phyloP scores from a whole-genome alignment of 1,140 invertebrate genomes.

The Lucilia cuprina region DNA sequence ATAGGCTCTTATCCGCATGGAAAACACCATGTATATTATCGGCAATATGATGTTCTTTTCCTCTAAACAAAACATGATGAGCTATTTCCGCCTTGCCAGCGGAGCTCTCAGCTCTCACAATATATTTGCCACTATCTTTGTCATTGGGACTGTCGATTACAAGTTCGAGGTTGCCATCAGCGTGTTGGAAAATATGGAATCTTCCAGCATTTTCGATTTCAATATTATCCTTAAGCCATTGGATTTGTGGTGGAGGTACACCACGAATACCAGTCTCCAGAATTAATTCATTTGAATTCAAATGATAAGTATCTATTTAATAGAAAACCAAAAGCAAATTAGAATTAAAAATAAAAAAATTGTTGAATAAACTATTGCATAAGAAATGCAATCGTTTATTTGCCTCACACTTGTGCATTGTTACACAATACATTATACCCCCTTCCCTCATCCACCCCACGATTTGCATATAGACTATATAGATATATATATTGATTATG shows the following conservation, averaged over 20 bases:
- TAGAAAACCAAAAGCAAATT: conserved; percentile 33
- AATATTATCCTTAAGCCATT: conserved; percentile 84
- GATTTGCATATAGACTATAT: neutral
- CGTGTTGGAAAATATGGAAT: conserved; percentile 51
- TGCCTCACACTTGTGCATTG: neutral
- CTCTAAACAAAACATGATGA: conserved; percentile 56
- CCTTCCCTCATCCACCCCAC: neutral
- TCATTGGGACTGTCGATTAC: conserved; percentile 54
- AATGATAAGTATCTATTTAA: conserved; percentile 56
- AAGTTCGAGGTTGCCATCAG: conserved; percentile 56
- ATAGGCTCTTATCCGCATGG: conserved; percentile 57
- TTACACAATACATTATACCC: neutral
- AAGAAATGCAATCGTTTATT: neutral
- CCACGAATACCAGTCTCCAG: conserved; percentile 72
- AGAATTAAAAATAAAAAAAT: conserved; percentile 33
- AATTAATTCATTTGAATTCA: conserved; percentile 58
- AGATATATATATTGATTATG: neutral
- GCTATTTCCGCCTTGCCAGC: conserved; percentile 57
- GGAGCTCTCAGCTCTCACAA: conserved; percentile 55
- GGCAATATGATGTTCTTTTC: conserved; percentile 54
- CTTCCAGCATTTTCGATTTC: conserved; percentile 62
- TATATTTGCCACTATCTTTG: conserved; percentile 59
- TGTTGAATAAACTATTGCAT: conserved; percentile 14
- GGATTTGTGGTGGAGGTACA: conserved; percentile 76
- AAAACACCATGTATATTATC: conserved; percentile 61